Conservation (phyloP, 2,797 vertebrate species). For the Semaprochilodus insignis region DNA sequence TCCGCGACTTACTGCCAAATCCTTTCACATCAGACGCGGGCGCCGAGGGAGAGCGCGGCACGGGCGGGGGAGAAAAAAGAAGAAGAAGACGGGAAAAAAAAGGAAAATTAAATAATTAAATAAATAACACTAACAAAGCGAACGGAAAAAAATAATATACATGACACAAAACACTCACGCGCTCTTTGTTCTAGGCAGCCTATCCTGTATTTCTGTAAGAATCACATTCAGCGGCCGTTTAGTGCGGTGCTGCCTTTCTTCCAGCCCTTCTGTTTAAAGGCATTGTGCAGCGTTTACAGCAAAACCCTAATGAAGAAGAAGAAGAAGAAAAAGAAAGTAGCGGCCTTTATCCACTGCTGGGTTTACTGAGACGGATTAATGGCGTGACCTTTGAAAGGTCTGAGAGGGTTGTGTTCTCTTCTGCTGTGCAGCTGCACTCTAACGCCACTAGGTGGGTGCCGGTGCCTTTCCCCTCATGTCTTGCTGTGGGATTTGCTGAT, state of each 20-base stretch:
- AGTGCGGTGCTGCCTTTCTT: constrained; percentile 60
- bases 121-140: constrained; percentile 38
- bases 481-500: neutral
- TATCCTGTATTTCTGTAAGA: constrained; percentile 61
- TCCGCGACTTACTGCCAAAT: constrained; percentile 80
- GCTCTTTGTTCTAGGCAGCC: constrained; percentile 76
- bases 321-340: neutral
- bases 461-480: neutral
- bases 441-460: constrained; percentile 75
- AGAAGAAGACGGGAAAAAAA: no score
- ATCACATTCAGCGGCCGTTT: constrained; percentile 68
- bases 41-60: constrained; percentile 64
- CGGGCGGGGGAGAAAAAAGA: constrained; percentile 38
- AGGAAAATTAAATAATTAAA: constrained; percentile 49
- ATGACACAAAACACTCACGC: constrained; percentile 68
- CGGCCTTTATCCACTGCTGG: constrained; percentile 66
- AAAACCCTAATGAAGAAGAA: constrained; percentile 14
- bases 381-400: constrained; percentile 80
- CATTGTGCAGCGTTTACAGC: constrained; percentile 59
- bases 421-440: constrained; percentile 69
- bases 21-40: constrained; percentile 80
- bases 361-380: constrained; percentile 79
- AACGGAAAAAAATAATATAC: constrained; percentile 43
- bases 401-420: constrained; percentile 64
- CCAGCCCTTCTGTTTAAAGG: constrained; percentile 48